Evolutionary conservation across 2,113 vertebrate species (phyloP).

Genomic region (Brachionichthys hirsutus): DNA sequence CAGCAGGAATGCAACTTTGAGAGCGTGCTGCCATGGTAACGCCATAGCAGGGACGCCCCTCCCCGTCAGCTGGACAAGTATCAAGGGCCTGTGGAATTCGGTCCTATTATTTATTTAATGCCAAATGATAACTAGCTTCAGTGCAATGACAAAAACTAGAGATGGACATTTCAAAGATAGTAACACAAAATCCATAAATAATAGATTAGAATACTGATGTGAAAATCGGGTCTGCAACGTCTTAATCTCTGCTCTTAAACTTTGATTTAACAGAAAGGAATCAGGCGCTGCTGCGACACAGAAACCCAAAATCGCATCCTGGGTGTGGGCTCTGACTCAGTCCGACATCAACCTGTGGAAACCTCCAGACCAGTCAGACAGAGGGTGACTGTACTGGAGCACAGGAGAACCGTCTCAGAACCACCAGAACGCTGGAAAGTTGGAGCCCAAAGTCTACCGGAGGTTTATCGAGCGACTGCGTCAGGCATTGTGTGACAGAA

Average conservation of each 20-base stretch:
- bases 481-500: not conserved
- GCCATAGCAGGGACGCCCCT: conserved; percentile 50
- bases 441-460: conserved; percentile 14
- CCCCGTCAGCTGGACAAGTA: conserved; percentile 27
- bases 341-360: conserved; percentile 63
- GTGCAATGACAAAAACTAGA: too few species aligned
- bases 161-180: too few species aligned
- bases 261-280: not conserved
- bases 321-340: conserved; percentile 65
- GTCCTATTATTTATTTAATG: too few species aligned
- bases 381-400: conserved; percentile 40
- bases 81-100: too few species aligned
- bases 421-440: conserved; percentile 31
- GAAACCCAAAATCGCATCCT: conserved; percentile 51
- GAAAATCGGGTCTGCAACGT: too few species aligned
- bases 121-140: too few species aligned
- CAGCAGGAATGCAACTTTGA: conserved; percentile 62
- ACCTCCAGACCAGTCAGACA: conserved; percentile 51
- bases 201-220: too few species aligned
- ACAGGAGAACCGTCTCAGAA: not conserved
- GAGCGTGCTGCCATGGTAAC: conserved; percentile 46
- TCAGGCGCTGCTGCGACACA: not conserved
- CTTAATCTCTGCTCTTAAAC: not conserved
- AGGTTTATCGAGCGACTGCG: conserved; percentile 1
- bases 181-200: too few species aligned